phyloP scores from a whole-genome alignment of 2,797 vertebrate genomes.

The Macroramphosus scolopax region DNA sequence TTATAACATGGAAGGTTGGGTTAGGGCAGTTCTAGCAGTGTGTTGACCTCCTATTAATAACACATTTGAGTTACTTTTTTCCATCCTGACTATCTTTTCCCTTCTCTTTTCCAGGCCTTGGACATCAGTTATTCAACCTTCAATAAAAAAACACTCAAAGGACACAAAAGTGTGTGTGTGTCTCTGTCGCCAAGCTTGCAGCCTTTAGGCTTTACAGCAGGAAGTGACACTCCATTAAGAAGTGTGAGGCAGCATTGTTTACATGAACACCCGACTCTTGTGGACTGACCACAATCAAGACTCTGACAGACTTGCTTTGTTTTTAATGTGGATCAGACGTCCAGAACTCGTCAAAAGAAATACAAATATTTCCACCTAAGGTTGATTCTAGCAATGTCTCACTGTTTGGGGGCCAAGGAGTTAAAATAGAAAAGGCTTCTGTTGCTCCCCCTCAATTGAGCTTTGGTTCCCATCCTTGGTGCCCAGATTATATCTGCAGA shows the following conservation, averaged over 20 bases:
- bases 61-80: neutral
- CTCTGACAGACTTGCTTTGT: neutral
- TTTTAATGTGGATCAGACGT: neutral
- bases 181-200: slow-evolving; percentile 25
- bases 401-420: no score
- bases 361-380: no score
- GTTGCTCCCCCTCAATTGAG: no score
- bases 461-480: no score
- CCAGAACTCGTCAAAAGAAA: no score
- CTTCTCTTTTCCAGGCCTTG: slow-evolving; percentile 29
- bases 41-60: slow-evolving; percentile 1
- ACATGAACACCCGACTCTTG: slow-evolving; percentile 15
- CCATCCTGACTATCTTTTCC: slow-evolving; percentile 2
- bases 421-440: no score
- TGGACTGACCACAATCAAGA: slow-evolving; percentile 4
- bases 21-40: no score
- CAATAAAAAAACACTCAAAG: slow-evolving; percentile 66
- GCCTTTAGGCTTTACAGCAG: slow-evolving; percentile 34
- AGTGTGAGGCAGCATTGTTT: slow-evolving; percentile 26
- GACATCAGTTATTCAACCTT: slow-evolving; percentile 24
- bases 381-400: no score
- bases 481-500: no score
- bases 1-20: slow-evolving; percentile 21
- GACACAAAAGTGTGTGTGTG: slow-evolving; percentile 11
- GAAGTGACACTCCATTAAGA: slow-evolving; percentile 38